Conservation (phyloP, 2,113 vertebrate species). For the Chaetorhynchus papuensis region DNA sequence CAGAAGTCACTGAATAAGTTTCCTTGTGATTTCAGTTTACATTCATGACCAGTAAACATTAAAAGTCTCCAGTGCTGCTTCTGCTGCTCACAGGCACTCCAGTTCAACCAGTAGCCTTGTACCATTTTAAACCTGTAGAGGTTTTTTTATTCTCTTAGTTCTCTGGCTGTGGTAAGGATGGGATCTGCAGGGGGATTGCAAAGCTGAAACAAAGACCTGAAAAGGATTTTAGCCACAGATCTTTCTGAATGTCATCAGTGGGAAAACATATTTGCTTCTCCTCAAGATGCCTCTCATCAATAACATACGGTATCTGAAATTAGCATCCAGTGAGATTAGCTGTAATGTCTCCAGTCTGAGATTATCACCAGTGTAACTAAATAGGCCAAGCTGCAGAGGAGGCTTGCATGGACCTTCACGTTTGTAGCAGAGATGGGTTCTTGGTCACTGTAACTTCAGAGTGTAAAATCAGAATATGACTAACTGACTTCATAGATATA, state of each 20-base stretch:
- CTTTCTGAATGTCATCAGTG: neutral
- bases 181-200: neutral
- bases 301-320: neutral
- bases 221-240: neutral
- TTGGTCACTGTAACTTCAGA: neutral
- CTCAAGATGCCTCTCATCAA: neutral
- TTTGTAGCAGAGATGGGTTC: neutral
- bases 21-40: neutral
- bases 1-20: neutral
- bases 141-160: neutral
- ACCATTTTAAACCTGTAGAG: neutral
- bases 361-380: neutral
- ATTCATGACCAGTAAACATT: neutral
- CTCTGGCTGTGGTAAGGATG: neutral
- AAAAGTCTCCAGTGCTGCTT: neutral
- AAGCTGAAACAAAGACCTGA: neutral
- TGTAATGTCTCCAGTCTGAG: neutral
- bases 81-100: neutral
- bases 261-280: neutral
- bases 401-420: neutral
- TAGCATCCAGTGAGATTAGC: neutral
- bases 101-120: neutral
- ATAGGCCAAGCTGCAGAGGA: neutral
- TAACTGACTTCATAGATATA: neutral
- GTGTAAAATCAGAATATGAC: neutral